Conservation (phyloP, 2,797 vertebrate species). For the Leptatherina wallacei region DNA sequence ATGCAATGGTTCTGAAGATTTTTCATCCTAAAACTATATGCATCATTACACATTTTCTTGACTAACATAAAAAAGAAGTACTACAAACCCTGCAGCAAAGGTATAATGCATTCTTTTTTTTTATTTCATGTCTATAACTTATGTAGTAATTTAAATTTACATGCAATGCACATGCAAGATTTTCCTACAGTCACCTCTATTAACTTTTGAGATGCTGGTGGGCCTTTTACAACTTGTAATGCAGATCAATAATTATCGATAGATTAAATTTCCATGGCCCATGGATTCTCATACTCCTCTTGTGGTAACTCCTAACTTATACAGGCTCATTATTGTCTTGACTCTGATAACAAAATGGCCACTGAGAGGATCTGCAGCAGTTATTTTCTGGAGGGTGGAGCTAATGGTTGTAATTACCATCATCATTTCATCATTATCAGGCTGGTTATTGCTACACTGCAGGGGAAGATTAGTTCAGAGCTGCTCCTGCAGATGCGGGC, state of each 20-base stretch:
- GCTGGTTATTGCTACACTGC: neutral
- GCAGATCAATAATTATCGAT: no score
- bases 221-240: no score
- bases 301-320: neutral
- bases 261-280: no score
- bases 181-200: no score
- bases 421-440: slow-evolving; percentile 3
- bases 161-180: no score
- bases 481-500: neutral
- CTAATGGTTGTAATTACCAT: neutral
- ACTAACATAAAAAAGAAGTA: neutral
- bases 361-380: neutral
- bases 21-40: neutral
- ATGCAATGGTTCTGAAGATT: neutral
- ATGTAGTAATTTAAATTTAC: no score
- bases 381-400: neutral
- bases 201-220: no score
- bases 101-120: neutral
- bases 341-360: neutral
- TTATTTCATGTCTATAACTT: no score
- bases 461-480: slow-evolving; percentile 15
- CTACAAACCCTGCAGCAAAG: neutral
- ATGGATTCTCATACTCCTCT: no score
- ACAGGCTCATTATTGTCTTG: neutral
- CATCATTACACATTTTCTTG: neutral